Percentiles rank a stretch among this genome's conserved stretches.
phyloP scores from a whole-genome alignment of 2,113 vertebrate genomes.

The Protobothrops flavoviridis region DNA sequence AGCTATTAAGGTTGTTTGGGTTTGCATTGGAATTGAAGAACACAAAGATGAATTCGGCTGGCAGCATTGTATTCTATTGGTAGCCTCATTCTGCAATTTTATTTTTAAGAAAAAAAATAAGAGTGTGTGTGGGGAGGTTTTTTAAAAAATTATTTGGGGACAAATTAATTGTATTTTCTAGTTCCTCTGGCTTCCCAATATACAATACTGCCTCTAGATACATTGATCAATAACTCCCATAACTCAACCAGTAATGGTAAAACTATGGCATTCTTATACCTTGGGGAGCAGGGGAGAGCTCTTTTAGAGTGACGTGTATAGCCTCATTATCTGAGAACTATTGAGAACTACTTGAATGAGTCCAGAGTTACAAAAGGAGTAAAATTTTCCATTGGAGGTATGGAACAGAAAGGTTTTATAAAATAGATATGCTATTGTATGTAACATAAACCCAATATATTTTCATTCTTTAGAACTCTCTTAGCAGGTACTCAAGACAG shows the following conservation, averaged over 20 bases:
- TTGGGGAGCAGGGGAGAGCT: neutral
- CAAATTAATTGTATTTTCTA: neutral
- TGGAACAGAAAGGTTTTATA: neutral
- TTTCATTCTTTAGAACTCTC: neutral
- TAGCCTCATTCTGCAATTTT: conserved; percentile 19
- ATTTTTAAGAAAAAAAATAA: conserved; percentile 17
- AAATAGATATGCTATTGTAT: neutral
- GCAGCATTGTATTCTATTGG: conserved; percentile 19
- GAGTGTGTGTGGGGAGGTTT: neutral
- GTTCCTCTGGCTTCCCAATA: neutral
- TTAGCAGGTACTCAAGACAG: neutral
- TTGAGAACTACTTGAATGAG: neutral
- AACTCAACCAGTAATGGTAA: neutral
- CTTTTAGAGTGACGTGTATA: neutral
- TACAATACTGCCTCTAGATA: neutral
- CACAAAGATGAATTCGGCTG: conserved; percentile 19
- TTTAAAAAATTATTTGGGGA: conserved; percentile 20
- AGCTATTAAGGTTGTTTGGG: neutral
- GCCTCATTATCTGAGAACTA: neutral
- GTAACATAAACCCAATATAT: neutral
- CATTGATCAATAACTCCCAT: neutral
- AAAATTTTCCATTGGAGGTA: neutral
- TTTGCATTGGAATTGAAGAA: conserved; percentile 17
- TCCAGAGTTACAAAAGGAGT: neutral
- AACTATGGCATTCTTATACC: neutral